Evolutionary conservation across 2,797 vertebrate genomes (phyloP), one percentile per base, ranked within the genome.

Genomic region (Valencia hispanica): DNA sequence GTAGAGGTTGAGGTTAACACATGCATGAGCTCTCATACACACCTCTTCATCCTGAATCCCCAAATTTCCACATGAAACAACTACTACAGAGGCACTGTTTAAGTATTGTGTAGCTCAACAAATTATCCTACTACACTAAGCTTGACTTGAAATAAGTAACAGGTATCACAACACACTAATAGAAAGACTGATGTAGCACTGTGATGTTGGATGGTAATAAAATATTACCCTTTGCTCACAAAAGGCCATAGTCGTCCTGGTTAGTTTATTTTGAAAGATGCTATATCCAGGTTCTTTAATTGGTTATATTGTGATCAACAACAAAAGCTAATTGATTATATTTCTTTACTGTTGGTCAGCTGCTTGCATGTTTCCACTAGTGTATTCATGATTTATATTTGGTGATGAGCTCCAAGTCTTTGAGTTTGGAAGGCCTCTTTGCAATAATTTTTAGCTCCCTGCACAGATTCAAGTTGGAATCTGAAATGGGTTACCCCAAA

Each of bases 101-200:
- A 47, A 18, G 41, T 50, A 78, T 81, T 79, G 81, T 83, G 78
- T 83, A 75, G 81, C 88, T 87, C 70, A 25, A 41, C 79, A 79
- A 20, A 20, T 86, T 76, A 79, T 81, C 65, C 41, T 41, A 32
- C 51, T 77, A 20, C 59, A 59, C 66, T 85, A 84, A 88, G 74
- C 72, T 75, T 80, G 61, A 81, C 27, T 61, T 84, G 68, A 87
- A 79, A 87, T 79, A 88, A 66, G 5, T 79, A 86, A 79, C 71
- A 79, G 70, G 57, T 77, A 91, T 84, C 76, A 86, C 39, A 80
- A 76, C 45, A 43, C 43, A 41, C n/a, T 77, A 34, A 47, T 36
- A 70, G 17, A 25, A 65, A 53, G 27, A 14, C 12, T 27, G 17
- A 18, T 5, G 0, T 20, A 30, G 61, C 34, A 65, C 9, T 63